Conservation (phyloP, 2,888 invertebrate species). For the Eristalis intricaria region DNA sequence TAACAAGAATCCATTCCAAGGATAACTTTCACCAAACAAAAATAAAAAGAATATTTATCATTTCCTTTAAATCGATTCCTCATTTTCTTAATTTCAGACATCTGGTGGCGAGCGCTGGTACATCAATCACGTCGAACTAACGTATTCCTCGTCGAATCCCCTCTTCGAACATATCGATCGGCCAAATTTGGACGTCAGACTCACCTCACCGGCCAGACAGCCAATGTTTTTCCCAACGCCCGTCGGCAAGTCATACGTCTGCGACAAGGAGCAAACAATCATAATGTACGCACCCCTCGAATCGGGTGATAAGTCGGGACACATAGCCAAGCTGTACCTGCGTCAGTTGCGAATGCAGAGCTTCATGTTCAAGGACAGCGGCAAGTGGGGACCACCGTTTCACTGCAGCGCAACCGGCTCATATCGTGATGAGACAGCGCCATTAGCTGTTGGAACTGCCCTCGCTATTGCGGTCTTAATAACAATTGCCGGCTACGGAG, state of each 20-base stretch:
- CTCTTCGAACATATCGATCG: slow-evolving; percentile 85
- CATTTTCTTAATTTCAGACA: slow-evolving; percentile 83
- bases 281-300: slow-evolving; percentile 84
- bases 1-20: too few species aligned
- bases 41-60: background rate
- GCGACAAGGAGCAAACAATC: slow-evolving; percentile 87
- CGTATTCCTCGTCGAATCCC: slow-evolving; percentile 86
- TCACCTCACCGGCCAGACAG: slow-evolving; percentile 83
- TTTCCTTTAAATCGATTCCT: slow-evolving; percentile 73
- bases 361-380: slow-evolving; percentile 92
- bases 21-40: too few species aligned
- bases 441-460: slow-evolving; percentile 91
- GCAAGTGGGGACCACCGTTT: slow-evolving; percentile 82
- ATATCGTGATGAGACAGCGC: slow-evolving; percentile 91
- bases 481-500: slow-evolving; percentile 92
- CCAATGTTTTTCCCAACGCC: slow-evolving; percentile 91
- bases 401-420: slow-evolving; percentile 82
- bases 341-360: slow-evolving; percentile 90
- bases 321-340: slow-evolving; percentile 85
- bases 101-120: slow-evolving; percentile 95
- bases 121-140: slow-evolving; percentile 88
- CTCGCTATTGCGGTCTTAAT: slow-evolving; percentile 90
- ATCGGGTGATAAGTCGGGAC: slow-evolving; percentile 81
- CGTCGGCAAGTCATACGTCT: slow-evolving; percentile 91
- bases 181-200: slow-evolving; percentile 82